Evolutionary conservation across 1,140 invertebrate species (phyloP), one percentile per base, ranked within the genome.

Genomic region (Notospermus geniculatus): DNA sequence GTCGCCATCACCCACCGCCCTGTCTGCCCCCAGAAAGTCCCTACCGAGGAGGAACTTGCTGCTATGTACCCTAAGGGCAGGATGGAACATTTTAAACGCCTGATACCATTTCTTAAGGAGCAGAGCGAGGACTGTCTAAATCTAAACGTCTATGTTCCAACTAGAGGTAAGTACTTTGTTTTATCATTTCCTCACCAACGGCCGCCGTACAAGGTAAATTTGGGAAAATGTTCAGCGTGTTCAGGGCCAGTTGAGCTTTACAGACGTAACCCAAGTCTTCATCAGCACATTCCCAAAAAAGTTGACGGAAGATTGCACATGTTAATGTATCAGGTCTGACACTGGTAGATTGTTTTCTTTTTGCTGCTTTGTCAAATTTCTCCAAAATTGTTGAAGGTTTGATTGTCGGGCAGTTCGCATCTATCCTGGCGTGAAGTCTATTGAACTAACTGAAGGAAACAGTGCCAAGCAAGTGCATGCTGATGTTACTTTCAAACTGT

Each of bases 51-150:
- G 57, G 66, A 72, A 15, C 60, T 72, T 19, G 43, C 54, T 57
- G 74, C 79, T 53, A 87, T 86, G 58, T 93, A 95, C 87, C 93
- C 94, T 4, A 88, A 87, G 64, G 93, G 92, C 1, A 83, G 93
- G 50, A 82, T 93, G 64, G 90, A 94, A 72, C 91, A 93, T 74
- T 84, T 97, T 59, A 90, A 89, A 73, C 85, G 92, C 71, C 85
- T 97, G 73, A 80, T 93, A 64, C 91, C 91, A 9, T 90, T 91
- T 78, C 84, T 97, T 54, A 86, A 86, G 67, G 90, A 95, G 76
- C 93, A 97, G 82, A 92, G 88, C 68, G 95, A 98, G 83, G 95
- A 98, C 83, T 98, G 95, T 78, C 87, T 98, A 32, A 97, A 96
- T 80, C 84, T 98, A 66, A 98, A 98, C 80, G 92, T 98, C 75